phyloP scores from a whole-genome alignment of 1,140 invertebrate species.

The Aphidius ervi region DNA sequence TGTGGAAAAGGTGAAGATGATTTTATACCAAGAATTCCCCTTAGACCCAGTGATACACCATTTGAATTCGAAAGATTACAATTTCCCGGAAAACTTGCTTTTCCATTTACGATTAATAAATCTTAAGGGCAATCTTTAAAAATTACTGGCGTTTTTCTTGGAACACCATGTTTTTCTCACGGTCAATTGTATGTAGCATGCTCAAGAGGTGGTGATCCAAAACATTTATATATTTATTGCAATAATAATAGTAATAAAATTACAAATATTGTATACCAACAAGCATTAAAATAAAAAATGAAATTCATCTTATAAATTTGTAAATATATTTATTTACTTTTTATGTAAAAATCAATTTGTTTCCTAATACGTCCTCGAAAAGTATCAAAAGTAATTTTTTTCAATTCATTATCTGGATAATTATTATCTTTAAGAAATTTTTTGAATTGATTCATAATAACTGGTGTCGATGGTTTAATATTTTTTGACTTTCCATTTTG shows the following conservation, averaged over 20 bases:
- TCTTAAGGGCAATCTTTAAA: conserved; percentile 52
- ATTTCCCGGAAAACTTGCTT: conserved; percentile 51
- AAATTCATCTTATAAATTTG: too few relatives aligned
- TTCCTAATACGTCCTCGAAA: too few relatives aligned
- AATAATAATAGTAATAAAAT: conserved; percentile 30
- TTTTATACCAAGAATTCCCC: conserved; percentile 39
- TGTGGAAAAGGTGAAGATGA: conserved; percentile 49
- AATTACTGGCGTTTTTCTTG: conserved; percentile 43
- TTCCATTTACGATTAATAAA: conserved; percentile 57
- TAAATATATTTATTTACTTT: background rate
- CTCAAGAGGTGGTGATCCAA: conserved; percentile 49
- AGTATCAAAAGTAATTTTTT: too few relatives aligned
- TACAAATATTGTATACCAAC: conserved; percentile 41
- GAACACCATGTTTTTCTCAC: conserved; percentile 43
- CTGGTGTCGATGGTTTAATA: too few relatives aligned
- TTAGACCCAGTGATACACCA: conserved; percentile 44
- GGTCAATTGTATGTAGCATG: conserved; percentile 50
- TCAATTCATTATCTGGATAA: too few relatives aligned
- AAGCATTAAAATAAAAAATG: conserved; percentile 1
- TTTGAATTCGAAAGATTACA: conserved; percentile 49
- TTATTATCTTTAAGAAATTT: too few relatives aligned
- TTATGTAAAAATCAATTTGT: too few relatives aligned
- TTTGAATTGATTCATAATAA: too few relatives aligned
- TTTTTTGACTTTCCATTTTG: too few relatives aligned
- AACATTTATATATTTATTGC: conserved; percentile 39